Percentiles rank a stretch among this genome's conserved stretches.
Conservation (phyloP, 2,113 vertebrate species). For the Hemicordylus capensis region DNA sequence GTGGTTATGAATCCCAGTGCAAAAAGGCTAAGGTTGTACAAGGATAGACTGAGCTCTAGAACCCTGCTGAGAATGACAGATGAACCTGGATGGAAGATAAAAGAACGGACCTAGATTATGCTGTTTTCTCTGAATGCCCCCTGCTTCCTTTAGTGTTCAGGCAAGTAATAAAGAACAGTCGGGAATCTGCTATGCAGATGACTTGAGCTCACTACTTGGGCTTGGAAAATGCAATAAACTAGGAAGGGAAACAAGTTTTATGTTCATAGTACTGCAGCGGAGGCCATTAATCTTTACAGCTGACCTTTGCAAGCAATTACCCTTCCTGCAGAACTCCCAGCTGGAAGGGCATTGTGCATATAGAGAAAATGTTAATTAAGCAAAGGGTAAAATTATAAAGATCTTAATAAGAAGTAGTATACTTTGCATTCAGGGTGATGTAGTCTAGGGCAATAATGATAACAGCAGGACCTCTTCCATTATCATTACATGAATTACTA, state of each 20-base stretch:
- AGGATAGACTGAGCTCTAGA: conserved; percentile 18
- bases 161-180: conserved; percentile 35
- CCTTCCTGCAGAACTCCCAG: conserved; percentile 57
- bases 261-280: conserved; percentile 50
- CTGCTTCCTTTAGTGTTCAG: conserved; percentile 25
- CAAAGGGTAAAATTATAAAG: conserved; percentile 50
- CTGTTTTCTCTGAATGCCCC: background rate
- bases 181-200: conserved; percentile 42
- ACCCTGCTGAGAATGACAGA: conserved; percentile 35
- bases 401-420: conserved; percentile 43
- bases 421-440: conserved; percentile 50
- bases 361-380: conserved; percentile 65
- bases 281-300: conserved; percentile 57
- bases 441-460: conserved; percentile 57
- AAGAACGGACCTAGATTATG: conserved; percentile 7
- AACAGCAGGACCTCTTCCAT: conserved; percentile 40
- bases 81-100: background rate
- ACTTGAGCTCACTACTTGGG: conserved; percentile 27
- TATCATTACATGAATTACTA: conserved; percentile 49
- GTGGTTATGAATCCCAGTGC: background rate
- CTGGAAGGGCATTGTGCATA: conserved; percentile 51
- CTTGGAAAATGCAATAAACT: conserved; percentile 50
- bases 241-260: conserved; percentile 57
- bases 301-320: conserved; percentile 73
- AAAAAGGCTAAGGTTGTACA: conserved; percentile 32